Base-by-base conservation (phyloP, 2,113 vertebrate genomes). In the Microcebus griseorufus region DNA sequence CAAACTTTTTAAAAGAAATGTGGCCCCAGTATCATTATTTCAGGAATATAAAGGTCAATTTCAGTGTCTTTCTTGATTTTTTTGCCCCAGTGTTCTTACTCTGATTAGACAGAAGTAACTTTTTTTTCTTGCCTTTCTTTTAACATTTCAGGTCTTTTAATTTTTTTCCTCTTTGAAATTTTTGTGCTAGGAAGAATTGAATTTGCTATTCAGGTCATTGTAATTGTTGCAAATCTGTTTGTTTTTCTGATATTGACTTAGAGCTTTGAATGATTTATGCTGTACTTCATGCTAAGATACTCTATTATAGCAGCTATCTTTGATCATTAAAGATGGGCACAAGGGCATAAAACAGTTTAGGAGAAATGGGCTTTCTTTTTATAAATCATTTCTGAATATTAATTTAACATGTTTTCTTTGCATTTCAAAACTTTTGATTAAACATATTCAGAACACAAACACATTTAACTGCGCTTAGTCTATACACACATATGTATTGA, bases 11-110 rank as follows among this genome's bases (percentile, higher is more conserved):
- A 39, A 60, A 86, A 5, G 3, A 86, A 5, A 2, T 37, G 73
- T 95, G 69, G 37, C 48, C 11, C 32, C 83, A 70, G 67, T 95
- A 79, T 67, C 48, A 55, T 76, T 70, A 62, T 94, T 96, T 94
- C 48, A 64, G n/a, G 11, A 80, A 88, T 95, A 85, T 96, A 79
- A 92, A 97, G 29, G 53, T 97, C 73, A 92, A 6, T 94, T 93
- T 97, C 4, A 72, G 1, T 81, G 27, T 96, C 23, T 94, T 83
- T 97, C 51, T 79, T 95, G 14, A 22, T 87, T 12, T 73, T 92
- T 75, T 92, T 70, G 69, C 39, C 32, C 62, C 12, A 16, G 17
- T 29, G 67, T 95, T 48, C 10, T 83, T 91, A 75, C 55, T 79
- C 64, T 34, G 91, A 34, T 78, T 96, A 64, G 83, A 93, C 58